Conservation (phyloP, 2,797 vertebrate species). For the Pipistrellus nathusii region DNA sequence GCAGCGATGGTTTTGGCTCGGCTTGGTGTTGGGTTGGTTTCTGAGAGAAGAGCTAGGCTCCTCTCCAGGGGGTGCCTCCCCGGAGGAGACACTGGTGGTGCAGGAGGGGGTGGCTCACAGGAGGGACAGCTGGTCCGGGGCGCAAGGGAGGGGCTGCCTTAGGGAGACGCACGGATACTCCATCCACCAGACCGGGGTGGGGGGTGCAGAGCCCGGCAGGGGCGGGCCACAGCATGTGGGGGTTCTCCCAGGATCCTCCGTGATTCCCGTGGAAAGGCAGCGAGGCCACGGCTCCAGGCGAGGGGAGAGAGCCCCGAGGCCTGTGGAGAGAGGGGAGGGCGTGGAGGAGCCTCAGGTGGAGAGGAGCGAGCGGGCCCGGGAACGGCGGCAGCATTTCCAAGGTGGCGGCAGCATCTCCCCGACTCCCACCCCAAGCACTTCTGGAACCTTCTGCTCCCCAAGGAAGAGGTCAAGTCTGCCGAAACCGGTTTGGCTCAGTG, state of each 20-base stretch:
- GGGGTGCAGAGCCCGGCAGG: background rate
- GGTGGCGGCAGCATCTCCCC: background rate
- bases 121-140: background rate
- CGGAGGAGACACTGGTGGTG: background rate
- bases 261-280: background rate
- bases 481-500: too few relatives aligned
- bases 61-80: background rate
- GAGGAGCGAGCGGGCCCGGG: background rate
- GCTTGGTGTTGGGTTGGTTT: background rate
- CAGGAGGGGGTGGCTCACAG: too few relatives aligned
- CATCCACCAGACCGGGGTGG: background rate
- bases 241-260: background rate
- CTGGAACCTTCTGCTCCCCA: background rate
- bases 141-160: rapidly evolving
- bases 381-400: background rate
- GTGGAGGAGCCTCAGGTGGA: background rate
- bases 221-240: background rate
- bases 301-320: background rate
- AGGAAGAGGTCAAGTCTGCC: background rate
- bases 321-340: background rate
- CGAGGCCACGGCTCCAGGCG: background rate
- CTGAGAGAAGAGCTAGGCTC: background rate
- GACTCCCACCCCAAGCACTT: background rate
- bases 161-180: background rate
- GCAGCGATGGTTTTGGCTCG: background rate